phyloP scores from a whole-genome alignment of 2,113 vertebrate genomes.

The Tyrannus savana region DNA sequence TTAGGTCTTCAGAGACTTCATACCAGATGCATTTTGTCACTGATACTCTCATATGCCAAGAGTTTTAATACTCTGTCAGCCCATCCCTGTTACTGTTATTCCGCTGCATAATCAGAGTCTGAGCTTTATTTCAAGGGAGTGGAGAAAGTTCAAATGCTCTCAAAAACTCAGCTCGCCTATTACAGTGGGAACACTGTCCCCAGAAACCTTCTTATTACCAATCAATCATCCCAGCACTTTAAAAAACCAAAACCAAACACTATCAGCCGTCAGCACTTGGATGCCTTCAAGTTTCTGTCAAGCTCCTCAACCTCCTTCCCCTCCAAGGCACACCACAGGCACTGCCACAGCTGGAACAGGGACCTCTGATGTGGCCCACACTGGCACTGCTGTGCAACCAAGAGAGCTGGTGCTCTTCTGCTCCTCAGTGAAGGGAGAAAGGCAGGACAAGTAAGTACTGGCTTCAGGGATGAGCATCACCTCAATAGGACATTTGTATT shows the following conservation, averaged over 20 bases:
- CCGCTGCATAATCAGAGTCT: neutral
- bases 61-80: constrained; percentile 31
- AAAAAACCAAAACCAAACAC: neutral
- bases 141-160: neutral
- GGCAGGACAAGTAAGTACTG: neutral
- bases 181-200: neutral
- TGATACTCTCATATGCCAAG: constrained; percentile 28
- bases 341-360: neutral
- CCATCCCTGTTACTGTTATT: constrained; percentile 60
- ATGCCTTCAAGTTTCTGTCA: neutral
- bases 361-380: too few species aligned
- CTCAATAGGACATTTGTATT: neutral
- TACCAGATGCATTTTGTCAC: constrained; percentile 43
- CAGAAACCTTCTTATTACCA: neutral
- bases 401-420: neutral
- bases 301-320: neutral
- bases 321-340: neutral
- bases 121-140: neutral
- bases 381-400: neutral
- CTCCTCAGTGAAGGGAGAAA: neutral
- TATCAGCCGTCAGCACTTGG: neutral
- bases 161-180: neutral
- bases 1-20: constrained; percentile 17
- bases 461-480: neutral
- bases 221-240: neutral